Evolutionary conservation across 2,888 invertebrate genomes (phyloP), one percentile per base, ranked within the genome.

Genomic region (Pollenia labialis): DNA sequence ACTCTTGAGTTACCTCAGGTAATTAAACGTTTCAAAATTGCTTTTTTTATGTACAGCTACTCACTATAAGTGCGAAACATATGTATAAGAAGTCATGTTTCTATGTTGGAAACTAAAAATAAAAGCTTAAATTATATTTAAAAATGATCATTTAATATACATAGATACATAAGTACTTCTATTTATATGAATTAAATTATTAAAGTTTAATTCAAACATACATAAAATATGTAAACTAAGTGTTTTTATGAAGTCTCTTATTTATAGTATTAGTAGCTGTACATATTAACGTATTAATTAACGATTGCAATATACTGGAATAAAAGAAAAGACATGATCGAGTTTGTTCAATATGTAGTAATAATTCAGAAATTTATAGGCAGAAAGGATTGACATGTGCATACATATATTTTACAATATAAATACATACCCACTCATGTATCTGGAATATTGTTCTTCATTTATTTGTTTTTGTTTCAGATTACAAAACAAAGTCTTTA

Each of bases 1-100:
- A 99, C 99, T 56, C 82, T 87, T 50, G 76, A 81, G 94, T 95
- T 99, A 87, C 98, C 98, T 69, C 98, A 98, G 96, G 98, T 97
- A 93, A 94, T 94, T 92, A 75, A 46, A 64, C 16, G 46, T 48
- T 8, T 74, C 32, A 32, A 32, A 32, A 32, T 32, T 32, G 6
- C 0, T 4, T 32, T 32, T 18, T 32, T 32, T 32, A 32, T 32
- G 32, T 32, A 6, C 4, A 32, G 32, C 4, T 32, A 32, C 32
- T 4, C 32, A 32, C 6, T 32, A 6, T 32, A 32, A 32, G 32
- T 32, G 32, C 4, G 32, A 4, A 4, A 32, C 32, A 32, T 32
- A 23, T 23, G 23, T 23, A 32, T 32, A 32, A 32, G 6, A 32
- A 32, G 32, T 32, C 32, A 32, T 32, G 32, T 32, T 32, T 4